Evolutionary conservation across 2,113 vertebrate genomes (phyloP).

Genomic region (Crotalus tigris): DNA sequence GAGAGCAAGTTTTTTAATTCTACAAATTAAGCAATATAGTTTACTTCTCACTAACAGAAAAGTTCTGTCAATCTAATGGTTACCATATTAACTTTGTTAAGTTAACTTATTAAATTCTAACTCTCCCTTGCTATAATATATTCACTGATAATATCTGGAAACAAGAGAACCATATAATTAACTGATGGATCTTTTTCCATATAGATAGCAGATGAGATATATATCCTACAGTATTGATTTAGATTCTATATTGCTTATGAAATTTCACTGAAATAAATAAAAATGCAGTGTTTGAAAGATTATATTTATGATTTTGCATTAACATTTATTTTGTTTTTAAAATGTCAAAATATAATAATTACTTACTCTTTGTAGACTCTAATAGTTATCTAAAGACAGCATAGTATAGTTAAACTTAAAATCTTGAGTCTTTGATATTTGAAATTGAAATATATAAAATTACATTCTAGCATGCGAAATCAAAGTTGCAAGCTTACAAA

Average conservation of each 20-base stretch:
- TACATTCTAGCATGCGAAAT: background rate
- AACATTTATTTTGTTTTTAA: background rate
- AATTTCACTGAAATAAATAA: background rate
- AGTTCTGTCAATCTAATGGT: slow-evolving; percentile 32
- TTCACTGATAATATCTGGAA: slow-evolving; percentile 42
- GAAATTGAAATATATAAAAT: background rate
- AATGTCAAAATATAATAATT: background rate
- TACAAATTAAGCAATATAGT: background rate
- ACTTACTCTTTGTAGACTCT: background rate
- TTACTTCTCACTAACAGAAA: slow-evolving; percentile 41
- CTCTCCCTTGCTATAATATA: slow-evolving; percentile 51
- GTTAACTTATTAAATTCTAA: slow-evolving; percentile 40
- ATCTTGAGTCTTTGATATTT: background rate
- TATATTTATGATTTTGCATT: background rate
- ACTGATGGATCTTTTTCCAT: background rate
- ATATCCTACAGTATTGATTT: fast-evolving
- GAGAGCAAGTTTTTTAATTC: background rate
- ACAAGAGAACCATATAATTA: slow-evolving; percentile 50
- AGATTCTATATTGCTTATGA: fast-evolving
- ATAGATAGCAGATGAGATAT: background rate
- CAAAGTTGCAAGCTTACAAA: background rate
- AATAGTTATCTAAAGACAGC: background rate
- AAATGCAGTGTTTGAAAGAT: background rate
- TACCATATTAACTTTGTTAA: slow-evolving; percentile 40
- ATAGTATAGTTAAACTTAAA: background rate